Evolutionary conservation across 2,797 vertebrate genomes (phyloP).

Genomic region (Syndactyla subalaris): DNA sequence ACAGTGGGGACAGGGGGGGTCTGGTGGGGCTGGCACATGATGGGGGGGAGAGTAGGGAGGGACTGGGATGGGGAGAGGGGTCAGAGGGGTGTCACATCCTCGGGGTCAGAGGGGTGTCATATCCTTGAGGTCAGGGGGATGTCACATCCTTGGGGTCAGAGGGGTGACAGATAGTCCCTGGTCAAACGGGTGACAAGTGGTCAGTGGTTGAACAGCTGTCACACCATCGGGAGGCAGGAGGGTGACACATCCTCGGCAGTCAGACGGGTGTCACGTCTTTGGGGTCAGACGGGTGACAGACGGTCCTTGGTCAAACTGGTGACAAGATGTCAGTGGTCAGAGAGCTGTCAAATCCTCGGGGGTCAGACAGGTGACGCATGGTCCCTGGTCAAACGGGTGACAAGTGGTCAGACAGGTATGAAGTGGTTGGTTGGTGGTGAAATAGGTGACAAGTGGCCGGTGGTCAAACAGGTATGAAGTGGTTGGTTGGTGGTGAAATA

Average conservation of each 20-base stretch:
- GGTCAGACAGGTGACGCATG: background rate
- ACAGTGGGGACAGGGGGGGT: background rate
- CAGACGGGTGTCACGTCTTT: background rate
- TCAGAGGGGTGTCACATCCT: too few species aligned
- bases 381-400: background rate
- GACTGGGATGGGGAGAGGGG: too few species aligned
- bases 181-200: background rate
- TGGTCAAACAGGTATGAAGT: too few species aligned
- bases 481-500: too few species aligned
- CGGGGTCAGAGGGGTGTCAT: too few species aligned
- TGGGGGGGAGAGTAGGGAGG: too few species aligned
- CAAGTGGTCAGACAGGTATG: too few species aligned
- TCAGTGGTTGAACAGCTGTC: background rate
- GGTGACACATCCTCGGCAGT: background rate
- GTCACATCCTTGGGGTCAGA: too few species aligned
- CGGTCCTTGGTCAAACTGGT: background rate
- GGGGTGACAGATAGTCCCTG: background rate
- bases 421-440: too few species aligned
- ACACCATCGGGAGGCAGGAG: background rate
- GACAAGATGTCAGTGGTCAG: too few species aligned
- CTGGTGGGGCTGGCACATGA: too few species aligned
- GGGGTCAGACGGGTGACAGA: background rate
- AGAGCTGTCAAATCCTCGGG: too few species aligned
- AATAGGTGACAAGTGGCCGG: background rate
- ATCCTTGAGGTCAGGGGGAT: background rate